Percentiles rank a stretch among this genome's conserved stretches.
Conservation (phyloP, 2,888 invertebrate genomes). For the Hybos culiciformis region DNA sequence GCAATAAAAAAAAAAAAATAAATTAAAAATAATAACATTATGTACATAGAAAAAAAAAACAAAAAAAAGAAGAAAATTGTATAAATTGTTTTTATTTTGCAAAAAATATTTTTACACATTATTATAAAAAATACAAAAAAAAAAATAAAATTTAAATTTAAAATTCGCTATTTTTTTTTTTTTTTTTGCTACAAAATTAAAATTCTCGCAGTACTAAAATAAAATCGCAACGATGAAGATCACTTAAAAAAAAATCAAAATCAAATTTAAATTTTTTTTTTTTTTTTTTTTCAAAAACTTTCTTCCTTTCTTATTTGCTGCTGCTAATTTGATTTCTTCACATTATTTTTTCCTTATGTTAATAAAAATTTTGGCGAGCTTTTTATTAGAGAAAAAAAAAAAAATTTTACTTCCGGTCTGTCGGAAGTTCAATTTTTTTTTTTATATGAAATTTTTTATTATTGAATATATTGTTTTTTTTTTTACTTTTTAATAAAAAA, state of each 20-base stretch:
- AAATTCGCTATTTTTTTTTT: too few relatives aligned
- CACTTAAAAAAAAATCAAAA: conserved; percentile 8
- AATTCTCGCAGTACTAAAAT: conserved; percentile 30
- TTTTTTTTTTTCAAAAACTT: conserved; percentile 4
- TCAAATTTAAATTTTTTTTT: conserved; percentile 6
- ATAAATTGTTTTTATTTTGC: too few relatives aligned
- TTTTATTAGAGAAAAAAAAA: background rate
- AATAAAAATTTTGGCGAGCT: background rate
- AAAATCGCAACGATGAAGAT: conserved; percentile 33
- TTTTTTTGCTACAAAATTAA: background rate
- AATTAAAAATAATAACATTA: too few relatives aligned
- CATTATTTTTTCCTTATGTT: background rate
- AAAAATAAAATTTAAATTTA: too few relatives aligned
- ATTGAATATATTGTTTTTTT: too few relatives aligned
- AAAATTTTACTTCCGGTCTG: background rate
- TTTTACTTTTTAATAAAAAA: too few relatives aligned
- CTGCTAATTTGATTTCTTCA: background rate
- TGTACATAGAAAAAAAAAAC: too few relatives aligned
- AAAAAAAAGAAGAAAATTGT: too few relatives aligned
- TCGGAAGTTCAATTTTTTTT: background rate
- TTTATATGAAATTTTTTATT: too few relatives aligned
- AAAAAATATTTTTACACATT: background rate
- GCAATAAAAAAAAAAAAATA: too few relatives aligned
- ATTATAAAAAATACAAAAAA: too few relatives aligned
- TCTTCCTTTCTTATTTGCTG: conserved; percentile 2